These are phyloP conservation scores for Rostratula benghalensis DNA, from an alignment of 2,113 vertebrate genomes.

Conservation along the genomic window DNA sequence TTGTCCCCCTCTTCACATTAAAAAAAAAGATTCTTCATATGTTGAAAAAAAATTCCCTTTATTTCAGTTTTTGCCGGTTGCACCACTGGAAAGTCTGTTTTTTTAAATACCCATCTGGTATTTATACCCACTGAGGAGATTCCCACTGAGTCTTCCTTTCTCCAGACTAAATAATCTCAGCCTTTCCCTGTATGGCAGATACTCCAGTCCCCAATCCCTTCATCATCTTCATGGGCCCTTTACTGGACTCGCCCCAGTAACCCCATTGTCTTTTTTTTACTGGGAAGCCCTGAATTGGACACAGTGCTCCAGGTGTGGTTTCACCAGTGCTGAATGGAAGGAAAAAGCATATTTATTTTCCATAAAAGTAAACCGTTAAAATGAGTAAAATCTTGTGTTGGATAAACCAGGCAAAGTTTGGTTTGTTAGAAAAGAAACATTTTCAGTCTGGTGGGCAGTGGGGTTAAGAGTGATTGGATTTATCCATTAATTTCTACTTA, in stretches of 20 bases:
- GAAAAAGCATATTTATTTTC: background rate
- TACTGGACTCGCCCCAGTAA: background rate
- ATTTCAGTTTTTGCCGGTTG: no score
- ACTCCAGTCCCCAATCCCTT: background rate
- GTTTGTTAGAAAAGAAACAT: background rate
- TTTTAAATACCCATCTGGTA: background rate
- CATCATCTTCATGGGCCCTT: background rate
- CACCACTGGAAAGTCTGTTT: background rate
- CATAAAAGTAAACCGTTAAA: background rate
- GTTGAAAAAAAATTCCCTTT: background rate
- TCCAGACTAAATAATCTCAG: background rate
- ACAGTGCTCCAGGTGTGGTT: background rate
- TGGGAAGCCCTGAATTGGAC: background rate
- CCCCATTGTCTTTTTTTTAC: background rate
- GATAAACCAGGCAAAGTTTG: background rate
- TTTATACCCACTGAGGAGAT: background rate
- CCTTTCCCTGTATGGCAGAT: background rate
- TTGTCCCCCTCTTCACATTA: background rate
- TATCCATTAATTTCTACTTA: background rate
- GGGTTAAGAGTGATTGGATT: no score
- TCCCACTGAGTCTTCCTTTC: background rate
- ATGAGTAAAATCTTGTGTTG: rapidly evolving
- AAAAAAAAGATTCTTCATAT: background rate
- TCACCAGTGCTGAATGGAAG: background rate
- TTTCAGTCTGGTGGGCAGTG: background rate